These are phyloP conservation scores for Nemotelus nigrinus DNA, from an alignment of 2,888 invertebrate species.

Conservation along the genomic window DNA sequence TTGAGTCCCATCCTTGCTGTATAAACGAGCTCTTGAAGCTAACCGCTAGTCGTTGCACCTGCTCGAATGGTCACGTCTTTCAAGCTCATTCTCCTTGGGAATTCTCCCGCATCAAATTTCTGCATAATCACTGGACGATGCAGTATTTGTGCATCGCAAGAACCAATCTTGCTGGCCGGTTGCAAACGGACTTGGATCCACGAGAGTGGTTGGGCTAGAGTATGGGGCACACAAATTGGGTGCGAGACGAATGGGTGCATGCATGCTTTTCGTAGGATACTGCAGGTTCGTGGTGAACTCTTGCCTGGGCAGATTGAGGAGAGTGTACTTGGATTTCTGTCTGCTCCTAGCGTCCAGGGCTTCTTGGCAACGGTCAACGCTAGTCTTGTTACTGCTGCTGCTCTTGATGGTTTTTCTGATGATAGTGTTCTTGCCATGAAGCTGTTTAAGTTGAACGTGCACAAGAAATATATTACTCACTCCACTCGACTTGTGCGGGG, in stretches of 20 bases:
- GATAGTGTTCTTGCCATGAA: conserved; percentile 40
- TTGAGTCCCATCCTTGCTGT: conserved; percentile 5
- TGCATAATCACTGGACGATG: conserved; percentile 49
- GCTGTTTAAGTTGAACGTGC: conserved; percentile 48
- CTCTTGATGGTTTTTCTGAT: conserved; percentile 40
- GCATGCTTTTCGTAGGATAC: conserved; percentile 23
- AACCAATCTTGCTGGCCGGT: conserved; percentile 39
- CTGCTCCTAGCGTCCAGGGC: conserved; percentile 43
- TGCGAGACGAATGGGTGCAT: conserved; percentile 14
- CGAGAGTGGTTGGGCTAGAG: not conserved
- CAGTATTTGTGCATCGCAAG: conserved; percentile 41
- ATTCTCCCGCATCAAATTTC: conserved; percentile 50
- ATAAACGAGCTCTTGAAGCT: conserved; percentile 19
- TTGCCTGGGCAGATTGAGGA: conserved; percentile 16
- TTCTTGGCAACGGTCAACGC: conserved; percentile 27
- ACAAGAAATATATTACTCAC: conserved; percentile 51
- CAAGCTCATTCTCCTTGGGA: conserved; percentile 49
- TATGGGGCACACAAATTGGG: not conserved
- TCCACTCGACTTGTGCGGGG: conserved; percentile 21
- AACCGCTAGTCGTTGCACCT: conserved; percentile 50
- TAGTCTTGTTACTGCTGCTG: conserved; percentile 41
- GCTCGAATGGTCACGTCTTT: conserved; percentile 51
- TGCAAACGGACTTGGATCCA: conserved; percentile 12
- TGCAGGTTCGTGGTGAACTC: conserved; percentile 35
- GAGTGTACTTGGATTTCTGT: not conserved